Evolutionary conservation across 2,113 vertebrate genomes (phyloP), one percentile per base, ranked within the genome.

Genomic region (Rhipidura dahli): DNA sequence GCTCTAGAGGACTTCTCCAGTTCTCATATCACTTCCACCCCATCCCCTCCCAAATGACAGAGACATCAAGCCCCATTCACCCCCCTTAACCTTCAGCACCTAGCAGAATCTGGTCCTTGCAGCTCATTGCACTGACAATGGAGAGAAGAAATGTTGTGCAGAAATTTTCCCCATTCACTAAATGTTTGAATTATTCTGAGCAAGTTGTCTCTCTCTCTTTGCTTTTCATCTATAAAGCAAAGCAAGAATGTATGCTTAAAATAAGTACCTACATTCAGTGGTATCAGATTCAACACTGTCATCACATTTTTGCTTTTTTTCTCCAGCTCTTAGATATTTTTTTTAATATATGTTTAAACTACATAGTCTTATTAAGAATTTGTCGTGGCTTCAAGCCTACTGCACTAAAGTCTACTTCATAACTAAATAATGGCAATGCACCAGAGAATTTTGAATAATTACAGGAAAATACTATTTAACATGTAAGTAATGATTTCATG

Each of bases 1-100:
- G 8, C 8, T 79, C 37, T 24, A 50, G 28, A 63, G 11, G 16
- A 49, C 30, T 77, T 56, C 35, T 63, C 7, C 45, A 35, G 33
- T 39, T 84, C 50, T 49, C 6, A 3, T 72, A 42, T 65, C 39
- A 28, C 7, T 7, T 49, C 6, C 6, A 0, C 2, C 7, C 0
- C 2, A 3, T 66, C 16, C 10, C 9, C 15, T 51, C 16, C 18
- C 30, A 72, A 65, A 69, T n/a, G n/a, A 40, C 31, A 64, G 11
- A 23, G 54, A 20, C 31, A 40, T 40, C 13, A 68, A 90, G 65
- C 6, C 4, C 13, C 31, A 30, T 56, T 88, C 30, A 31, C 23
- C 28, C n/a, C 61, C 51, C 7, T n/a, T 45, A 59, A 82, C 14
- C 23, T 61, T 59, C 17, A 77, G 7, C 15, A 50, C 50, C 35